Base-by-base conservation (phyloP, 2,797 vertebrate genomes). In the Sebastes steindachneri region DNA sequence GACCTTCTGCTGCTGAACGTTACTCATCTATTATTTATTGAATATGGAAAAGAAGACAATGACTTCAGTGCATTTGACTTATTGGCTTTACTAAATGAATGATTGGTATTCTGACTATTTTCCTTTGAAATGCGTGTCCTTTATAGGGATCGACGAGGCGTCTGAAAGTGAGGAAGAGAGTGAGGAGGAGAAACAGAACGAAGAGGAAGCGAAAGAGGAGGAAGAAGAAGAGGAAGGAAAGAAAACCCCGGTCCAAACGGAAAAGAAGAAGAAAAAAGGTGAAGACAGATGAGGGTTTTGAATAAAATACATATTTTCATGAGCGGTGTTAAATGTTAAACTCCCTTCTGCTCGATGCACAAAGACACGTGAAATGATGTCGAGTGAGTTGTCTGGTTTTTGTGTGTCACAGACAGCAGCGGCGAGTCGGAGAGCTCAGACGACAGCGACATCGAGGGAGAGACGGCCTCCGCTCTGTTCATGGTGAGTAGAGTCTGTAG, bases 121-220 rank as follows among this genome's bases (percentile, higher is more conserved):
- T 33, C 1, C n/a, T 7, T 62, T 7, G 21, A 11, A 45, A 35
- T 26, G 2, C 58, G n/a, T 25, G 1, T 21, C 3, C 2, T 26
- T 45, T 5, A 4, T 55, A 97, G 96, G 96, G 3, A 96, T 97
- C 0, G 97, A 97, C 4, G 97, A 98, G 89, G 96, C 91, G 0
- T 97, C 96, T 1, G 97, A 98, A 75, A 98, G 97, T 5, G 96
- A 97, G 3, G 97, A 98, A 70, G 97, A 98, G 83, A 98, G 97
- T 0, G 97, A 98, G 89, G 97, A 98, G 82, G 97, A 98, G 86
- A 98, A 97, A 73, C 96, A 87, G 0, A 96, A 96, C 0, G 97
- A 98, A 37, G 97, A 97, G 10, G 97, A 98, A 17, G 86, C 89
- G 19, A 96, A 97, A 68, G 96, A 97, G 57, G 97, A 97, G 62